Evolutionary conservation across 1,140 invertebrate genomes (phyloP).

Genomic region (Monomorium pharaonis): DNA sequence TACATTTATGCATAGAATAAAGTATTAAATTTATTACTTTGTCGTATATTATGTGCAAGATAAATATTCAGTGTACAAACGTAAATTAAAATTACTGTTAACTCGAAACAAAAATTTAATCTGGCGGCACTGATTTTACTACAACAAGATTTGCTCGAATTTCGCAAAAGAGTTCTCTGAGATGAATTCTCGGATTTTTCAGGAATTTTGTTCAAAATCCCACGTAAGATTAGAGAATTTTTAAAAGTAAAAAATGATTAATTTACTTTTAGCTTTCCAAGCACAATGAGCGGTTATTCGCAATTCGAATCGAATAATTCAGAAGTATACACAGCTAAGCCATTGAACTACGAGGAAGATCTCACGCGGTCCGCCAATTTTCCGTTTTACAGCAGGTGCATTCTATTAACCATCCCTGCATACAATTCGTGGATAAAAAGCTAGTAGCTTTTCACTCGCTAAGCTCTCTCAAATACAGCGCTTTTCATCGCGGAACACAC

Average conservation of each 20-base stretch:
- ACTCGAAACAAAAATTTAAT: not conserved
- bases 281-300: not conserved
- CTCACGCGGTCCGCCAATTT: not conserved
- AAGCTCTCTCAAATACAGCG: not conserved
- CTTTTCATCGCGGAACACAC: slow-evolving; percentile 37
- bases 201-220: too few relatives aligned
- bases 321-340: not conserved
- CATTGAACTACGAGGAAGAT: not conserved
- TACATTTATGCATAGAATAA: not conserved
- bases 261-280: too few relatives aligned
- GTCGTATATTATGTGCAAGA: not conserved
- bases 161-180: too few relatives aligned
- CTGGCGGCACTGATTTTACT: too few relatives aligned
- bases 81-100: not conserved
- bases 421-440: slow-evolving; percentile 26
- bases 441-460: not conserved
- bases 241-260: too few relatives aligned
- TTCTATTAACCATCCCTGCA: not conserved
- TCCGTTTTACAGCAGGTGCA: not conserved
- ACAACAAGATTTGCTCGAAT: not conserved
- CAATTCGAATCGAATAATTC: not conserved
- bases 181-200: too few relatives aligned
- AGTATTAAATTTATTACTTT: not conserved
- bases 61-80: not conserved
- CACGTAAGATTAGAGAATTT: too few relatives aligned